These are phyloP conservation scores for Criorhina ranunculi DNA, from an alignment of 2,888 invertebrate species.

Conservation along the genomic window DNA sequence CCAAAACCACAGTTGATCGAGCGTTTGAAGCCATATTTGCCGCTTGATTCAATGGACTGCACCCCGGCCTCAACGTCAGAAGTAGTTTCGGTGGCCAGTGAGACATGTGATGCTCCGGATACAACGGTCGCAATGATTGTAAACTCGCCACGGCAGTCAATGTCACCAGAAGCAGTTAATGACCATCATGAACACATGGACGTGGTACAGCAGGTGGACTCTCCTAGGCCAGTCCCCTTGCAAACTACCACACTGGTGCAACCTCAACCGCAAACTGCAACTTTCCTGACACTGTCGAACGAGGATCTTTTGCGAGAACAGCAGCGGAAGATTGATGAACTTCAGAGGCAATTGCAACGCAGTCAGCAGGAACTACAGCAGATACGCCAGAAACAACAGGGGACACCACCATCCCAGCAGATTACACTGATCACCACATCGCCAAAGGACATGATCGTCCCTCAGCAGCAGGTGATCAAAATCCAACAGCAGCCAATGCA, in stretches of 20 bases:
- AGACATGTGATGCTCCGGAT: slow-evolving; percentile 79
- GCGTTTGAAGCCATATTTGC: slow-evolving; percentile 91
- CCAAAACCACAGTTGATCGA: slow-evolving; percentile 98
- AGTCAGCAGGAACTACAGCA: slow-evolving; percentile 91
- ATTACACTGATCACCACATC: slow-evolving; percentile 82
- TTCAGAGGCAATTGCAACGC: slow-evolving; percentile 92
- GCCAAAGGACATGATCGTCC: slow-evolving; percentile 72
- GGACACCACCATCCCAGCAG: slow-evolving; percentile 81
- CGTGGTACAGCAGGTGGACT: slow-evolving; percentile 83
- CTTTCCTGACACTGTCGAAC: slow-evolving; percentile 83
- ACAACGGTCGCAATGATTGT: slow-evolving; percentile 80
- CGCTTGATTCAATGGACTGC: slow-evolving; percentile 84
- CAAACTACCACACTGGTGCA: slow-evolving; percentile 81
- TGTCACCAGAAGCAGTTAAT: slow-evolving; percentile 78
- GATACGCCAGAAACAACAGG: slow-evolving; percentile 87
- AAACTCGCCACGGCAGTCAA: slow-evolving; percentile 80
- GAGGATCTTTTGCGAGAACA: slow-evolving; percentile 94
- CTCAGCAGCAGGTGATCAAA: slow-evolving; percentile 77
- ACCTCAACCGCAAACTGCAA: slow-evolving; percentile 81
- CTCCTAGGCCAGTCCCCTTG: slow-evolving; percentile 80
- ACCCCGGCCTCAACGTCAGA: slow-evolving; percentile 85
- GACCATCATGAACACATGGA: slow-evolving; percentile 84
- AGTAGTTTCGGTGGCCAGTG: slow-evolving; percentile 76
- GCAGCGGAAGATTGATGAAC: slow-evolving; percentile 93
- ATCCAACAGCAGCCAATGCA: slow-evolving; percentile 83